Conservation (phyloP, 1,140 invertebrate genomes). For the Ceratitis capitata region DNA sequence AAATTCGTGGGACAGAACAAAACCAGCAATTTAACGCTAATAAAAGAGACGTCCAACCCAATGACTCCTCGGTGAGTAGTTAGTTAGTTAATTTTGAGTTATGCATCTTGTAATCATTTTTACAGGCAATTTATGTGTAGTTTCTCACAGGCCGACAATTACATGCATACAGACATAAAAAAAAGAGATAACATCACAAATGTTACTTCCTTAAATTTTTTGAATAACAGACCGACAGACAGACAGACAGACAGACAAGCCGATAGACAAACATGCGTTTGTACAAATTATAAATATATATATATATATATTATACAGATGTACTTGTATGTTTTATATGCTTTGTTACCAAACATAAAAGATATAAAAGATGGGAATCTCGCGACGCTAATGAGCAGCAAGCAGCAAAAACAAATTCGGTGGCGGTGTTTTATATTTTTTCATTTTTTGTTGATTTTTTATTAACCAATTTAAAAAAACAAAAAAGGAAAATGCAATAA, state of each 20-base stretch:
- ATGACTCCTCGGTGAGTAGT: background rate
- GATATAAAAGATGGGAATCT: slow-evolving; percentile 18
- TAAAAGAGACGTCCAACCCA: background rate
- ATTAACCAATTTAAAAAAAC: too few relatives aligned
- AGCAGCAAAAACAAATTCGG: background rate
- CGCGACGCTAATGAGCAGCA: slow-evolving; percentile 21
- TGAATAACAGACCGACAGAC: background rate
- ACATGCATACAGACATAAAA: background rate
- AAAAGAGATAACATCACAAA: background rate
- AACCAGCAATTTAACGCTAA: slow-evolving; percentile 25
- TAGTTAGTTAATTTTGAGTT: slow-evolving; percentile 28
- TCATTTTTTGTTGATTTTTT: background rate
- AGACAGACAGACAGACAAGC: background rate
- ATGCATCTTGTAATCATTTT: slow-evolving; percentile 9
- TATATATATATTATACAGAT: background rate
- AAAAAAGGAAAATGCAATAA: too few relatives aligned
- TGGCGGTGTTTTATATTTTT: background rate
- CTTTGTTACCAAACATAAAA: background rate
- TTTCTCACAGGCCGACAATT: slow-evolving; percentile 24
- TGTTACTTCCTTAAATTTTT: slow-evolving; percentile 32
- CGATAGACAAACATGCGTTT: too few relatives aligned
- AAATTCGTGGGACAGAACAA: background rate
- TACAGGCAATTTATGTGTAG: slow-evolving; percentile 4
- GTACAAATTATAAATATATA: too few relatives aligned
- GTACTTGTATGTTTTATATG: background rate